Percentiles rank a stretch among this genome's conserved stretches.
These are phyloP conservation scores for Rattus norvegicus DNA, from an alignment of 2,113 vertebrate species.

Conservation along the genomic window GRCr8 NC_086030.1:17141001-17141500, in stretches of 20 bases:
- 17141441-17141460: neutral
- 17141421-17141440: fast-evolving
- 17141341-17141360: neutral
- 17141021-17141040: neutral
- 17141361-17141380: neutral
- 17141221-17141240: neutral
- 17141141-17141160: neutral
- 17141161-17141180: neutral
- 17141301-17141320: fast-evolving
- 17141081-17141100: neutral
- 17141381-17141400: neutral
- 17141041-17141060: neutral
- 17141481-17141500: neutral
- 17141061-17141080: neutral
- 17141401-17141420: neutral
- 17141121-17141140: neutral
- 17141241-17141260: neutral
- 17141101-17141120: neutral
- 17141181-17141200: neutral
- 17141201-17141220: neutral
- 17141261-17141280: fast-evolving
- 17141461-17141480: fast-evolving
- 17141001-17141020: neutral
- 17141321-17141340: neutral
- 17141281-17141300: neutral